Conservation (phyloP, 2,888 invertebrate species). For the Erebia palarica region DNA sequence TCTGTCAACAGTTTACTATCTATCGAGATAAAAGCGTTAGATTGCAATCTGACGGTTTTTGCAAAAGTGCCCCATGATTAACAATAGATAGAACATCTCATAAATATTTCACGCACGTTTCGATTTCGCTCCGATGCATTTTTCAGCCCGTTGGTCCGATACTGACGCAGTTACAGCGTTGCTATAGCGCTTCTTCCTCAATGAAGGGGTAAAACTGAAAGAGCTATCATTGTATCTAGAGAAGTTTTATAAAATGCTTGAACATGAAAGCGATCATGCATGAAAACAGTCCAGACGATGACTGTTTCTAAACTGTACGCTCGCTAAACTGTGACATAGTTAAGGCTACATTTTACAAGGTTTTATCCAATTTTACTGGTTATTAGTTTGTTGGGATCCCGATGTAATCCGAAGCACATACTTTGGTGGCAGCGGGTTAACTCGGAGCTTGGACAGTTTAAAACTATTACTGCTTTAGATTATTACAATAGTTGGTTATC, state of each 20-base stretch:
- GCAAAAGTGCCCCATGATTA: no score
- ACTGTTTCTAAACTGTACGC: background rate
- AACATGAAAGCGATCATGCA: background rate
- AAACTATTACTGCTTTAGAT: constrained; percentile 3
- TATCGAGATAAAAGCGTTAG: no score
- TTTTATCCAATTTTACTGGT: constrained; percentile 20
- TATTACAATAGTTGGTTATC: background rate
- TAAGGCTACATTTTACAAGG: constrained; percentile 11
- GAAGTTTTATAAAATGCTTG: background rate
- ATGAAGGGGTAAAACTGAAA: background rate
- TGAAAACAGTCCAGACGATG: background rate
- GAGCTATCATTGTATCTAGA: no score
- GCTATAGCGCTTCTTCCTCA: no score
- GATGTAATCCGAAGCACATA: constrained; percentile 1
- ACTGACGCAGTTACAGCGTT: no score
- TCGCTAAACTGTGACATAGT: background rate
- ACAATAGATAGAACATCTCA: no score
- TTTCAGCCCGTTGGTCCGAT: no score
- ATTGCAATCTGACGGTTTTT: no score
- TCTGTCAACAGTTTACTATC: no score
- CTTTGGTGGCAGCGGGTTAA: background rate
- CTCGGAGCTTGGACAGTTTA: background rate
- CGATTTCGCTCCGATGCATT: no score
- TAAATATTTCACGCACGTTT: no score
- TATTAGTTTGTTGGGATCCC: constrained; percentile 4